These are phyloP conservation scores for Oryzias celebensis DNA, from an alignment of 2,113 vertebrate genomes.

Conservation along the genomic window DNA sequence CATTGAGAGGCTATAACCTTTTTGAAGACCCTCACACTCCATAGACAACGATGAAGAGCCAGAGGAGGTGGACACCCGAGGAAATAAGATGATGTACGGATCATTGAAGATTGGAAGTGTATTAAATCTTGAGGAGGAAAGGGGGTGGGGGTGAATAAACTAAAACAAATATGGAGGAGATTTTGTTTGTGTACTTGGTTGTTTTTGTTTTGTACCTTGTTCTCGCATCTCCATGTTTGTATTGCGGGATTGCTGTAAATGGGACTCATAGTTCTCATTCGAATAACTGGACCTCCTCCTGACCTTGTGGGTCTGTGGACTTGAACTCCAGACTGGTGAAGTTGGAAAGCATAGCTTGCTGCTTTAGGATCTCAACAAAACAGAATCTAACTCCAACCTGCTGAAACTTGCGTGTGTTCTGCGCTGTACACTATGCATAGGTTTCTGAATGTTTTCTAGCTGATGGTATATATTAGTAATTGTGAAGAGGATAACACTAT, in stretches of 20 bases:
- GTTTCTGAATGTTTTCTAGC: constrained; percentile 37
- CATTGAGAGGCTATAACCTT: constrained; percentile 93
- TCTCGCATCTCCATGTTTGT: constrained; percentile 7
- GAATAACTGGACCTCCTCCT: neutral
- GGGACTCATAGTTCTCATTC: constrained; percentile 10
- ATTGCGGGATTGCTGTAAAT: constrained; percentile 9
- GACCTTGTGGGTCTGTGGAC: constrained; percentile 9
- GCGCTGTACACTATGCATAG: constrained; percentile 61
- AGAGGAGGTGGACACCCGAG: constrained; percentile 26
- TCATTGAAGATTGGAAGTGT: constrained; percentile 14
- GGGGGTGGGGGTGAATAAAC: constrained; percentile 12
- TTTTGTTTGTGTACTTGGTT: constrained; percentile 12
- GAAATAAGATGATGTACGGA: constrained; percentile 10
- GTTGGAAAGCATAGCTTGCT: constrained; percentile 16
- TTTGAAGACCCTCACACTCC: constrained; percentile 40
- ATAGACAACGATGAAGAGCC: constrained; percentile 26
- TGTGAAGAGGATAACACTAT: constrained; percentile 65
- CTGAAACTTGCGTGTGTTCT: constrained; percentile 18
- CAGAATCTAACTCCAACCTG: constrained; percentile 15
- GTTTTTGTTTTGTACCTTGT: constrained; percentile 24
- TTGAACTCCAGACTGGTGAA: constrained; percentile 20
- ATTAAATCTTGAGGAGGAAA: neutral
- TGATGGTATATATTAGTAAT: constrained; percentile 48
- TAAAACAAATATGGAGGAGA: constrained; percentile 19
- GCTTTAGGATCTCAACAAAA: constrained; percentile 21